Evolutionary conservation across 2,888 invertebrate genomes (phyloP).

Genomic region (Hermaeophaga mercurialis): DNA sequence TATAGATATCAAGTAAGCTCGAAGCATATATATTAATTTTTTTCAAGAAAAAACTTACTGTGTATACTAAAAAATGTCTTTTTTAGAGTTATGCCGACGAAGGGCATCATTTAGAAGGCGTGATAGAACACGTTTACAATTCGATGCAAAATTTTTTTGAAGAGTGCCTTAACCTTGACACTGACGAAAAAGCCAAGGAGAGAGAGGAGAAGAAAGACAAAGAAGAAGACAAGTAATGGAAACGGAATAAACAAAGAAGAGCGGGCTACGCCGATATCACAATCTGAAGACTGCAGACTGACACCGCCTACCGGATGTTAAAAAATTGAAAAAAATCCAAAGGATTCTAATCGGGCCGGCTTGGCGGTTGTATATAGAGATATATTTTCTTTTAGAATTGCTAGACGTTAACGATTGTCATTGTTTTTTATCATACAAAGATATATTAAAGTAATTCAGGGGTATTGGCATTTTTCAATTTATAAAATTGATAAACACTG

Average conservation of each 20-base stretch:
- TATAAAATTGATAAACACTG: no score
- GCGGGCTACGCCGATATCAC: slow-evolving; percentile 28
- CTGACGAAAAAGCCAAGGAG: slow-evolving; percentile 65
- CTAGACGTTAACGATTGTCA: no score
- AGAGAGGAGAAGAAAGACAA: slow-evolving; percentile 38
- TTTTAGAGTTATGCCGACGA: slow-evolving; percentile 91
- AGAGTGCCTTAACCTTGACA: slow-evolving; percentile 87
- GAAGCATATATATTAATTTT: not conserved
- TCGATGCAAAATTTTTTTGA: slow-evolving; percentile 93
- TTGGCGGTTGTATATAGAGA: no score
- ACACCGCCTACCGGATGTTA: slow-evolving; percentile 24
- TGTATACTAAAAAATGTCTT: not conserved
- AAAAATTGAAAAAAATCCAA: not conserved
- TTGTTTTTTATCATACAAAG: no score
- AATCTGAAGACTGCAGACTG: slow-evolving; percentile 39
- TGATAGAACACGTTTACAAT: slow-evolving; percentile 87
- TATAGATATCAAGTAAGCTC: slow-evolving; percentile 85
- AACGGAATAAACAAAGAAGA: slow-evolving; percentile 33
- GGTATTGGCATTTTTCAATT: no score
- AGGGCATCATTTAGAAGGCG: slow-evolving; percentile 81
- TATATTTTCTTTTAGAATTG: no score
- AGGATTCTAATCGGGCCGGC: no score
- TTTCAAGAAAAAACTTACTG: not conserved
- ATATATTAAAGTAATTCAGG: no score
- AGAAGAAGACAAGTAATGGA: slow-evolving; percentile 46